These are phyloP conservation scores for Plebejus melissa DNA, from an alignment of 2,888 invertebrate species.

Conservation along the genomic window DNA sequence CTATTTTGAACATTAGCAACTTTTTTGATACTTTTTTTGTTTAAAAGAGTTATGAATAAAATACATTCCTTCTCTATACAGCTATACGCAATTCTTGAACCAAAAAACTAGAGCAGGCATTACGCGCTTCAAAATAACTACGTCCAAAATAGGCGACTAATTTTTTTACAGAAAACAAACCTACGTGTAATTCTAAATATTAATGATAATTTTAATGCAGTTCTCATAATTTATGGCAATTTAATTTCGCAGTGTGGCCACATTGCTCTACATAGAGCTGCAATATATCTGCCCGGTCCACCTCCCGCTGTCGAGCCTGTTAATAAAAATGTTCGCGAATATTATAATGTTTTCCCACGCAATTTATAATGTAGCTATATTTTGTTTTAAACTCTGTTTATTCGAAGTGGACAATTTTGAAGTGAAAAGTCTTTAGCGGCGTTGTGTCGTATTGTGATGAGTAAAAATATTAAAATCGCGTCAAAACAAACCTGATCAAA, in stretches of 20 bases:
- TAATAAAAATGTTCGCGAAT: slow-evolving; percentile 8
- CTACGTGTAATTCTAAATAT: too few species aligned
- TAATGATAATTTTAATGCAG: background rate
- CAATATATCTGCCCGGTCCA: background rate
- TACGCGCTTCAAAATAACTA: background rate
- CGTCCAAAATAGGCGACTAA: background rate
- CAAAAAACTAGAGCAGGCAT: background rate
- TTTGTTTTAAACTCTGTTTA: background rate
- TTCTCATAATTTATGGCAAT: background rate
- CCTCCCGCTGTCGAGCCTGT: slow-evolving; percentile 1
- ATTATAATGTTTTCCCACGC: background rate
- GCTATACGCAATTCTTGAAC: background rate
- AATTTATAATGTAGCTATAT: background rate
- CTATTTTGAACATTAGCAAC: too few species aligned
- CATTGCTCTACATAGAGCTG: slow-evolving; percentile 1
- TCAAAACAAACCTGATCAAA: too few species aligned
- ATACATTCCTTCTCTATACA: too few species aligned
- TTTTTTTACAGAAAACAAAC: background rate
- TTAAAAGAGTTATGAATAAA: too few species aligned
- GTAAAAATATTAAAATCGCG: background rate
- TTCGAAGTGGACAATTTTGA: too few species aligned
- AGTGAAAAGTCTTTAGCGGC: too few species aligned
- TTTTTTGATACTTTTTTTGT: too few species aligned
- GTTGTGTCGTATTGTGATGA: too few species aligned
- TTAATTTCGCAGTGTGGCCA: background rate